A percentile compares a stretch with the other conserved stretches of the same genome.
These are phyloP conservation scores for Coregonus suidteri DNA, from an alignment of 2,797 vertebrate genomes.

Conservation along the genomic window DNA sequence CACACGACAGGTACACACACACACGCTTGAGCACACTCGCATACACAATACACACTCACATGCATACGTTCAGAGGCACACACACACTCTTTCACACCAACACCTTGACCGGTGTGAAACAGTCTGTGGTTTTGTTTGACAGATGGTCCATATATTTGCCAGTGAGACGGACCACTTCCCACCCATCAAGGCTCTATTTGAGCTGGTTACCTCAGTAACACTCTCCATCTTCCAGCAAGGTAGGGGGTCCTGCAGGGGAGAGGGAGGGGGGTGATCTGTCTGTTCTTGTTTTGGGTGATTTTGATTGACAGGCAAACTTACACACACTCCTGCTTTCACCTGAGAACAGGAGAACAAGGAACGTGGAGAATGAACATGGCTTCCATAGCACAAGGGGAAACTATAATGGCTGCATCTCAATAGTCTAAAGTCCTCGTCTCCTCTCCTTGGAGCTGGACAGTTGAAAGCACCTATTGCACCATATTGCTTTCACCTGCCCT, in stretches of 20 bases:
- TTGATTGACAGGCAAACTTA: neutral
- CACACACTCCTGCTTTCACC: neutral
- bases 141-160: constrained; percentile 99
- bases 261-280: constrained; percentile 29
- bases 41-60: neutral
- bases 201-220: constrained; percentile 95
- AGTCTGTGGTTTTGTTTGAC: constrained; percentile 42
- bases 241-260: constrained; percentile 73
- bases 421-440: too few species aligned
- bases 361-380: constrained; percentile 21
- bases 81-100: too few species aligned
- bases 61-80: constrained; percentile 68
- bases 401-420: neutral
- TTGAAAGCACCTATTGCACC: too few species aligned
- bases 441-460: neutral
- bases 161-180: constrained; percentile 95
- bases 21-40: constrained; percentile 69
- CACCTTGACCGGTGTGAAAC: constrained; percentile 7
- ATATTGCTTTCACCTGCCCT: constrained; percentile 5
- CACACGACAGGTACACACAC: constrained; percentile 87
- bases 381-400: neutral
- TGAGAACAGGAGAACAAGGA: constrained; percentile 4
- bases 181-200: constrained; percentile 96
- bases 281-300: neutral
- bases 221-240: constrained; percentile 99